phyloP scores from a whole-genome alignment of 2,888 invertebrate genomes.

The Pharmacophagus antenor region DNA sequence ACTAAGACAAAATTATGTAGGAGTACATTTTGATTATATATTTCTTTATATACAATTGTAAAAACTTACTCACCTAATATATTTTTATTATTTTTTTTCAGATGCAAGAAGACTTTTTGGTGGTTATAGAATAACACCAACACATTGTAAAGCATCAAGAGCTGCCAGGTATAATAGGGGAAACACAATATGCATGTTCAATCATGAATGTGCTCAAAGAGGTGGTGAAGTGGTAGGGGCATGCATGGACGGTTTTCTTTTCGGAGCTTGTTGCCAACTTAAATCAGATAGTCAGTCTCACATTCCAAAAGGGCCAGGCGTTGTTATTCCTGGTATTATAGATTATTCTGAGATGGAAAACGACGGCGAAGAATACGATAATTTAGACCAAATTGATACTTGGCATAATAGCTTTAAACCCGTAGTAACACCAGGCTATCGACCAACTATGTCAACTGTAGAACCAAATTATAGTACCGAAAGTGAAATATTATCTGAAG shows the following conservation, averaged over 20 bases:
- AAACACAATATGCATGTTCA: slow-evolving; percentile 95
- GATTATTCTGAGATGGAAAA: slow-evolving; percentile 69
- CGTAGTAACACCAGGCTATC: slow-evolving; percentile 71
- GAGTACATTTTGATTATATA: too few relatives aligned
- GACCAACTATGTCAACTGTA: slow-evolving; percentile 53
- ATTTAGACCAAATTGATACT: slow-evolving; percentile 62
- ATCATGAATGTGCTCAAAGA: slow-evolving; percentile 91
- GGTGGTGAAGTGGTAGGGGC: slow-evolving; percentile 91
- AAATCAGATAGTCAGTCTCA: slow-evolving; percentile 71
- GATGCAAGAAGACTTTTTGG: slow-evolving; percentile 87
- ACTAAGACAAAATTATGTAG: too few relatives aligned
- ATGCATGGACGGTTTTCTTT: slow-evolving; percentile 95
- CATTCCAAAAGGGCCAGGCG: slow-evolving; percentile 73
- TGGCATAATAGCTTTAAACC: slow-evolving; percentile 74
- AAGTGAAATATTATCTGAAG: slow-evolving; percentile 78
- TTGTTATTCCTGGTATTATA: slow-evolving; percentile 72
- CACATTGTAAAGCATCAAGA: slow-evolving; percentile 87
- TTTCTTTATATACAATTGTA: not conserved
- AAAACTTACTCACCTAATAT: not conserved
- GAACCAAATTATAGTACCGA: slow-evolving; percentile 57
- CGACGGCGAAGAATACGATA: slow-evolving; percentile 59
- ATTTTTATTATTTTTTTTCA: slow-evolving; percentile 41
- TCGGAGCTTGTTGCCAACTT: slow-evolving; percentile 94
- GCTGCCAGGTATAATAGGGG: slow-evolving; percentile 83
- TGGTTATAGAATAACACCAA: slow-evolving; percentile 92